Base-by-base conservation (phyloP, 2,797 vertebrate species). In the Acipenser oxyrinchus region DNA sequence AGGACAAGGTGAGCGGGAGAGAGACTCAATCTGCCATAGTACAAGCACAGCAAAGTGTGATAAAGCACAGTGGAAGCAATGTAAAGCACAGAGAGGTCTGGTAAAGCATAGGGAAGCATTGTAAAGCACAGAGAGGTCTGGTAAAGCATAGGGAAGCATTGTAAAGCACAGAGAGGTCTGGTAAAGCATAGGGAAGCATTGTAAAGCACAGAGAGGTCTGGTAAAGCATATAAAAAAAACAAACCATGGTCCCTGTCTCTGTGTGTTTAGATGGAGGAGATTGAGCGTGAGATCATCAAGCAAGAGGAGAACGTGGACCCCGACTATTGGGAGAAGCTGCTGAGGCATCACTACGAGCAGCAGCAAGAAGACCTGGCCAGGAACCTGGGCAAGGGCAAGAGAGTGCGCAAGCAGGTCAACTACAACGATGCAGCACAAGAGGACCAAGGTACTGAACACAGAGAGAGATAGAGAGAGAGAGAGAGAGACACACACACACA, bases 301-400 rank as follows among this genome's bases (percentile, higher is more conserved):
- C 95, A 98, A 85, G 96, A 98, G 76, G 95, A 98, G 87, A 97
- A 95, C 0, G 95, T 97, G 64, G 95, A 97, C 70, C 95, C 95
- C 0, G 95, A 97, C 76, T 97, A 98, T 62, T 97, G 95, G 95
- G 95, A 97, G 85, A 97, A 97, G 71, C 85, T 97, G 53, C 69
- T 98, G 73, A 75, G 95, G 10, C 95, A 98, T 69, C 95, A 97
- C 81, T 98, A 98, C 1, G 95, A 98, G 75, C 95, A 98, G 80
- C 95, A 98, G 65, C 95, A 97, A 70, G 95, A 98, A 74, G 95
- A 97, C 80, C 86, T 97, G 73, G 94, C 95, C 0, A 84, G 95
- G 3, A 97, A 96, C 72, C 91, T 98, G 62, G 95, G 95, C 66
- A 97, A 98, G 81, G 95, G 95, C 73, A 98, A 96, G 77, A 80